Percentiles rank a stretch among this genome's conserved stretches.
phyloP scores from a whole-genome alignment of 2,888 invertebrate species.

The Troides aeacus region DNA sequence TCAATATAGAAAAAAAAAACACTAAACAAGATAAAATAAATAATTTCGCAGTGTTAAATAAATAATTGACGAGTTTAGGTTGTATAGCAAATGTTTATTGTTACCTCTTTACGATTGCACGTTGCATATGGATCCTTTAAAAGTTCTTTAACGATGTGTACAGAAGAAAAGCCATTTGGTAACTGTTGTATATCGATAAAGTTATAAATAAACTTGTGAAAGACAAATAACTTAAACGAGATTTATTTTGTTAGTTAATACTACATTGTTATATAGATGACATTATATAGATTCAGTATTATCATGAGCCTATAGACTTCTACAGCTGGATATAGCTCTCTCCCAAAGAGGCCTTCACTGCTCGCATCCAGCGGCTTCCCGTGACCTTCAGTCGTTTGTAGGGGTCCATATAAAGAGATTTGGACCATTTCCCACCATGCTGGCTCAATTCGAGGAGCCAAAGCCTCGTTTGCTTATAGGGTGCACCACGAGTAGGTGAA shows the following conservation, averaged over 20 bases:
- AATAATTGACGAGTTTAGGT: background rate
- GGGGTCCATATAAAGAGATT: too few relatives aligned
- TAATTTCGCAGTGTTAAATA: background rate
- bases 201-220: background rate
- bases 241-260: background rate
- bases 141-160: constrained; percentile 20
- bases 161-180: constrained; percentile 16
- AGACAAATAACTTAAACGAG: background rate
- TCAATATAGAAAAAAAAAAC: background rate
- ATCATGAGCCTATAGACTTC: too few relatives aligned
- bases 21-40: background rate
- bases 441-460: too few relatives aligned
- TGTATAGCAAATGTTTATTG: background rate
- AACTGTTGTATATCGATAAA: constrained; percentile 13
- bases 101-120: constrained; percentile 8
- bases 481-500: too few relatives aligned
- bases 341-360: too few relatives aligned
- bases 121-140: constrained; percentile 8
- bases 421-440: too few relatives aligned
- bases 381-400: too few relatives aligned
- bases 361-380: too few relatives aligned
- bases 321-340: too few relatives aligned
- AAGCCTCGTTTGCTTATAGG: too few relatives aligned
- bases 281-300: too few relatives aligned
- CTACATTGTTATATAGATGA: too few relatives aligned